A percentile compares a stretch with the other conserved stretches of the same genome.
These are phyloP conservation scores for Mactromeris polynyma DNA, from an alignment of 2,888 invertebrate genomes.

Conservation along the genomic window DNA sequence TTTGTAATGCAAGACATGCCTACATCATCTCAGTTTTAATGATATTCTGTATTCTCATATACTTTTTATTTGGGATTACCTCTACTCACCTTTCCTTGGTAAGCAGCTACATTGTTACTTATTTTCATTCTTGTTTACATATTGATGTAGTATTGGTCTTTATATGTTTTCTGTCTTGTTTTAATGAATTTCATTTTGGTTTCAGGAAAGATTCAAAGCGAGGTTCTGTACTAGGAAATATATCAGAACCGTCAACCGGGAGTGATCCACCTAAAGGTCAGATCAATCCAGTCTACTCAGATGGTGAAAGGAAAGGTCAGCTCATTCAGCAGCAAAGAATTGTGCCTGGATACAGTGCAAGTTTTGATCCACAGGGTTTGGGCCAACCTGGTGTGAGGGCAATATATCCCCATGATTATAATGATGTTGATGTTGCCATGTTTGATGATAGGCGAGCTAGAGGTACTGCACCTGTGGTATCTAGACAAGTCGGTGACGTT, in stretches of 20 bases:
- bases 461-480: neutral
- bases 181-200: neutral
- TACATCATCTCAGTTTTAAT: too few species aligned
- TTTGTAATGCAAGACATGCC: too few species aligned
- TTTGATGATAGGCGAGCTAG: slow-evolving; percentile 15
- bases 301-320: neutral
- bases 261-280: neutral
- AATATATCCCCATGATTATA: slow-evolving; percentile 18
- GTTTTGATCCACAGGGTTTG: slow-evolving; percentile 55
- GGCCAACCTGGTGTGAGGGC: neutral
- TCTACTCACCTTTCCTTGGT: too few species aligned
- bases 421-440: slow-evolving; percentile 34
- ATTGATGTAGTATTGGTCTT: too few species aligned
- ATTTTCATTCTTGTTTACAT: too few species aligned
- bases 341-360: slow-evolving; percentile 34
- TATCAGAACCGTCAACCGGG: neutral
- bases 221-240: neutral
- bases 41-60: too few species aligned
- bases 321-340: slow-evolving; percentile 21
- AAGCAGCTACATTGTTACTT: too few species aligned
- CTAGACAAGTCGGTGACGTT: neutral
- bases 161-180: too few species aligned
- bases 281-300: neutral
- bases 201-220: slow-evolving; percentile 21
- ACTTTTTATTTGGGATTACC: too few species aligned